Conservation (phyloP, 2,888 invertebrate genomes). For the Acanthopleura granulata region DNA sequence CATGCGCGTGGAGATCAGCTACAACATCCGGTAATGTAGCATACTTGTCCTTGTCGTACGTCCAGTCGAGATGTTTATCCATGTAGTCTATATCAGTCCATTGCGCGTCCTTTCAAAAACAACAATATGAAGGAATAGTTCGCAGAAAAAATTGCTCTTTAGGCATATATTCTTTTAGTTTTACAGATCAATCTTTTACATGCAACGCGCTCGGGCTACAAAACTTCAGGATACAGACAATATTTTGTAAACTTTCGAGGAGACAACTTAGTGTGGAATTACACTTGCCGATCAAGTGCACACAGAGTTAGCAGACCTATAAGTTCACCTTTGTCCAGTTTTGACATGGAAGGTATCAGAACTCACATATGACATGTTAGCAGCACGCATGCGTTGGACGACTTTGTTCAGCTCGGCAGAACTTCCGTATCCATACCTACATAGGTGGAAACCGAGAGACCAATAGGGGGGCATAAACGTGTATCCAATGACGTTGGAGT, state of each 20-base stretch:
- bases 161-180: too few species aligned
- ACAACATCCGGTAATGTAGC: constrained; percentile 47
- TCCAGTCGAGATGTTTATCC: constrained; percentile 54
- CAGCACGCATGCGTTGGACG: constrained; percentile 62
- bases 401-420: constrained; percentile 41
- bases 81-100: constrained; percentile 65
- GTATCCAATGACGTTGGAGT: constrained; percentile 42
- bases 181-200: too few species aligned
- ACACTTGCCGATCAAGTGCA: too few species aligned
- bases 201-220: too few species aligned
- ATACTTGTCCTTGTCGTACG: constrained; percentile 48
- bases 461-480: constrained; percentile 51
- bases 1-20: constrained; percentile 51
- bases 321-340: too few species aligned
- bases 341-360: neutral
- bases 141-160: too few species aligned
- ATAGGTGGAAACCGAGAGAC: constrained; percentile 51
- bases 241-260: too few species aligned
- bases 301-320: too few species aligned
- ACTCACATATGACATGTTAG: constrained; percentile 67
- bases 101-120: constrained; percentile 50
- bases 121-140: too few species aligned
- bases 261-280: too few species aligned
- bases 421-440: constrained; percentile 45
- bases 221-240: too few species aligned